Conservation (phyloP, 1,140 invertebrate genomes). For the Atopsyche davidsoni region DNA sequence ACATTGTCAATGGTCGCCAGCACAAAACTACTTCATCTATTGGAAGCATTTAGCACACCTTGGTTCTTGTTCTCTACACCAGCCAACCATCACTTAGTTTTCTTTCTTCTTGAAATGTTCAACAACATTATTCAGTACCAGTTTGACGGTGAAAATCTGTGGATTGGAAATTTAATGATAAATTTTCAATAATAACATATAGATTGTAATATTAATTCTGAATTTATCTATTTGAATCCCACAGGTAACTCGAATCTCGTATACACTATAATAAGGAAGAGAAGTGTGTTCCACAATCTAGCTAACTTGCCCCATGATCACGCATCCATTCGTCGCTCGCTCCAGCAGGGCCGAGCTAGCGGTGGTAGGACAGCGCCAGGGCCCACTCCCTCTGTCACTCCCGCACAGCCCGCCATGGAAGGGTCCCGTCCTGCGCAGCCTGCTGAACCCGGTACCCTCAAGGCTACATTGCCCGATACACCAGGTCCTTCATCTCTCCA, state of each 20-base stretch:
- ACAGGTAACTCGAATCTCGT: constrained; percentile 94
- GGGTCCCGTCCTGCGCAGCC: constrained; percentile 78
- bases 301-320: constrained; percentile 94
- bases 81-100: constrained; percentile 96
- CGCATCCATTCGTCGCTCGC: constrained; percentile 77
- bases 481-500: constrained; percentile 52
- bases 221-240: constrained; percentile 23
- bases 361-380: constrained; percentile 16
- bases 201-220: not conserved
- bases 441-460: constrained; percentile 84
- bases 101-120: constrained; percentile 98
- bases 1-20: constrained; percentile 98
- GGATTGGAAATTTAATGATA: not conserved
- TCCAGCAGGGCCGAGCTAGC: constrained; percentile 51
- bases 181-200: not conserved
- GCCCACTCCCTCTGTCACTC: constrained; percentile 43
- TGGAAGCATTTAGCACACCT: constrained; percentile 97
- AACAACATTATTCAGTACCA: constrained; percentile 99
- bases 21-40: constrained; percentile 92
- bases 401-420: constrained; percentile 69
- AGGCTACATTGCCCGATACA: constrained; percentile 82
- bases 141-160: constrained; percentile 79
- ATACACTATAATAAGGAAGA: constrained; percentile 97
- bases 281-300: constrained; percentile 94
- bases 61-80: constrained; percentile 97